Conservation (phyloP, 1,140 invertebrate species). For the Sitobion miscanthi region DNA sequence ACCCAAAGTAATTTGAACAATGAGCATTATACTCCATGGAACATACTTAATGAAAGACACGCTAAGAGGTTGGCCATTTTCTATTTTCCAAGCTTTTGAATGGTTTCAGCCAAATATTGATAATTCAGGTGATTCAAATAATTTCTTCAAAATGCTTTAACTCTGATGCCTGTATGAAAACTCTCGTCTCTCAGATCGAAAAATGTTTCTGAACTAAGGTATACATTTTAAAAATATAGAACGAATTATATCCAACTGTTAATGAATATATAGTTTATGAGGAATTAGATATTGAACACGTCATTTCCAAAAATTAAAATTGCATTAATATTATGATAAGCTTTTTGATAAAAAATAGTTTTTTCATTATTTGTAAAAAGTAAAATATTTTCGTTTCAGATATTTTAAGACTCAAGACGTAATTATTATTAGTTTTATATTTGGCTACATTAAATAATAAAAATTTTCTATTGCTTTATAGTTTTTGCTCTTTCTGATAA, state of each 20-base stretch:
- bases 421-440: too few species aligned
- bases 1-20: not conserved
- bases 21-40: not conserved
- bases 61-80: not conserved
- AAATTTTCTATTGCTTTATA: not conserved
- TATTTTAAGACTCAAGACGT: too few species aligned
- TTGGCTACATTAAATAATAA: not conserved
- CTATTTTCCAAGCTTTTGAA: not conserved
- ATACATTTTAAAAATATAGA: not conserved
- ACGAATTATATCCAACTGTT: not conserved
- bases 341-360: too few species aligned
- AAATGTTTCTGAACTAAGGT: not conserved
- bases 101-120: not conserved
- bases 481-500: not conserved
- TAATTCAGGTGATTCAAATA: not conserved
- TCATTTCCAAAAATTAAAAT: not conserved
- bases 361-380: too few species aligned
- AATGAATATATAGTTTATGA: not conserved
- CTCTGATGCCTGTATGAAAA: not conserved
- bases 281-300: not conserved
- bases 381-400: too few species aligned
- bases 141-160: not conserved
- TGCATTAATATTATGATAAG: too few species aligned
- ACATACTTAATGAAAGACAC: not conserved
- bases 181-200: not conserved